phyloP scores from a whole-genome alignment of 2,888 invertebrate species.

The Coelopa pilipes region DNA sequence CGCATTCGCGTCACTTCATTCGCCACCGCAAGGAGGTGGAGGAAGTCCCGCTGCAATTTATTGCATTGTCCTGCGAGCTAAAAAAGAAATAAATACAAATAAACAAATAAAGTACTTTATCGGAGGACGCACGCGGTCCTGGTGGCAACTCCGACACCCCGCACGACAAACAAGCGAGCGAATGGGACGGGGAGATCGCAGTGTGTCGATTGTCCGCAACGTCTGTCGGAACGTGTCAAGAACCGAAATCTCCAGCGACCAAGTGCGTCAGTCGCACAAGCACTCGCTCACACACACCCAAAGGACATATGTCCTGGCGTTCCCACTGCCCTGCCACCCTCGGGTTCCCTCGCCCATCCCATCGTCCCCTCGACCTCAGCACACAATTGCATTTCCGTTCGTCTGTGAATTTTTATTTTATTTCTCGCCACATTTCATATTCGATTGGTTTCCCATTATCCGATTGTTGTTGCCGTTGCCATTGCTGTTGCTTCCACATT shows the following conservation, averaged over 20 bases:
- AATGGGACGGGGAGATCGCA: not conserved
- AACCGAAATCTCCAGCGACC: slow-evolving; percentile 13
- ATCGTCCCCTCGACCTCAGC: not conserved
- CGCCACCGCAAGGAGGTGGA: not conserved
- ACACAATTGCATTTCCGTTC: not conserved
- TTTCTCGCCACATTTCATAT: not conserved
- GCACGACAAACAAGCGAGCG: not conserved
- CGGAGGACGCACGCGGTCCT: not conserved
- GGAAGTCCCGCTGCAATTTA: not conserved
- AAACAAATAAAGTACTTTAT: slow-evolving; percentile 17
- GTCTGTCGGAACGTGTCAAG: slow-evolving; percentile 9
- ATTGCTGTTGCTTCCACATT: not conserved
- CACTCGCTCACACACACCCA: not conserved
- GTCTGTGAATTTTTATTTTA: slow-evolving; percentile 20
- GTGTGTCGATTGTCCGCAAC: not conserved
- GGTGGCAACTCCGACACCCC: too few species aligned
- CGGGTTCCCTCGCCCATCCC: too few species aligned
- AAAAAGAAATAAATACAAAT: slow-evolving; percentile 1
- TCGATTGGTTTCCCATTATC: slow-evolving; percentile 5
- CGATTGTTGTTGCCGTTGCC: slow-evolving; percentile 7
- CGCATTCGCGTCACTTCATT: too few species aligned
- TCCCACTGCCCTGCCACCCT: too few species aligned
- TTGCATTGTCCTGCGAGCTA: slow-evolving; percentile 5
- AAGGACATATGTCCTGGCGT: not conserved
- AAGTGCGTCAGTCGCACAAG: not conserved